phyloP scores from a whole-genome alignment of 2,797 vertebrate species.

The Gila robusta region DNA sequence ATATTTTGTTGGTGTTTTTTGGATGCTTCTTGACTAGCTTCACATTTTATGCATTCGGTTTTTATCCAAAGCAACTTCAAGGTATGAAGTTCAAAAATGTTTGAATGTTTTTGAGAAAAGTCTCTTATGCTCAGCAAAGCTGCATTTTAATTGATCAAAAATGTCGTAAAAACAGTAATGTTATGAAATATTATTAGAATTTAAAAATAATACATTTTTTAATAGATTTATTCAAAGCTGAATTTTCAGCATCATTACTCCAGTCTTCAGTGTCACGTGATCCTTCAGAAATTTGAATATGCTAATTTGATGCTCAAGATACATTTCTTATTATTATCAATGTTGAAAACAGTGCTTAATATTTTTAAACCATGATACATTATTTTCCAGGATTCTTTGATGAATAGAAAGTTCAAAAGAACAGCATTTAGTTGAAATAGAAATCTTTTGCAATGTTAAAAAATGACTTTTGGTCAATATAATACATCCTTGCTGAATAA shows the following conservation, averaged over 20 bases:
- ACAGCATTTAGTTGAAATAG: too few relatives aligned
- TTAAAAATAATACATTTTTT: background rate
- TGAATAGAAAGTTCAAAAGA: too few relatives aligned
- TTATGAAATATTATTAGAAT: background rate
- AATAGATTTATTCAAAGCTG: background rate
- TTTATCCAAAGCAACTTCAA: background rate
- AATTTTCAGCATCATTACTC: background rate
- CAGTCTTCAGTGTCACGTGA: constrained; percentile 1
- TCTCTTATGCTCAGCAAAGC: background rate
- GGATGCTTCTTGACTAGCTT: background rate
- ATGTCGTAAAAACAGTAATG: background rate
- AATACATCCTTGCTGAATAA: background rate
- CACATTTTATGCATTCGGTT: background rate
- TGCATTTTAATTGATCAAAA: background rate
- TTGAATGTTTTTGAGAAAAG: background rate
- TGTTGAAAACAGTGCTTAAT: background rate
- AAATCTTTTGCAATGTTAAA: too few relatives aligned
- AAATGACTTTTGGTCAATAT: background rate
- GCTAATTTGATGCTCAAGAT: background rate
- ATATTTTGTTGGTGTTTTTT: background rate
- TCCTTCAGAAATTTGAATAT: background rate
- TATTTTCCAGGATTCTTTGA: too few relatives aligned
- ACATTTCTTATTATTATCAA: too few relatives aligned
- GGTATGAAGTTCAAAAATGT: background rate
- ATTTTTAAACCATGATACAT: background rate